Base-by-base conservation (phyloP, 2,113 vertebrate genomes). In the Vanacampus margaritifer region DNA sequence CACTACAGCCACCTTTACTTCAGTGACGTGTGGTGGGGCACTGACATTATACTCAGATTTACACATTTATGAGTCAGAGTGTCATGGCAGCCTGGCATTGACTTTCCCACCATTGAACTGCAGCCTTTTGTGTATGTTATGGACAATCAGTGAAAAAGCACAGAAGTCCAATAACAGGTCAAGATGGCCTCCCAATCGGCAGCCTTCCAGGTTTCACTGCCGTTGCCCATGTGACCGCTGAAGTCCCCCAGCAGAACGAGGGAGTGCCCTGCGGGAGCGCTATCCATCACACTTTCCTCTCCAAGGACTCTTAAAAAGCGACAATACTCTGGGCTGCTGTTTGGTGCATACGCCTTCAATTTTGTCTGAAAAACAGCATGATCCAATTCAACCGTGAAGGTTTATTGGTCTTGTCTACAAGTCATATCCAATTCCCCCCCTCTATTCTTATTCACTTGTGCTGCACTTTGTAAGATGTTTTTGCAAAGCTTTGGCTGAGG, bases 301-400 rank as follows among this genome's bases (percentile, higher is more conserved):
- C 48, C 48, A 50, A 50, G 48, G 48, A 9, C 26, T 57, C 13
- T n/a, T 9, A 56, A 16, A 56, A 56, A 28, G 53, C 0, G 19
- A 6, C 19, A 6, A 13, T 21, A 54, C 53, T 54, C 53, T 14
- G 26, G 28, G 17, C 12, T 28, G 53, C 24, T 17, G 14, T 56
- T 28, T 16, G 24, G 24, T 32, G 46, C 48, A n/a, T 50, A 21
- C 9, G 17, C 6, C 4, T 54, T 60, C 68, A 46, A 72, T 84
- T 86, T 84, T 75, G 76, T 16, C 69, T 83, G 75, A 76, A 82
- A 83, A 83, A 79, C 79, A 67, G 80, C 76, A 58, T n/a, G 67
- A 59, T 64, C 41, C 28, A 65, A 81, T 68, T 39, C 72, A 71
- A 51, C 62, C 56, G 79, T 70, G 63, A 36, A 63, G 67, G 62